phyloP scores from a whole-genome alignment of 2,888 invertebrate species.

The Frankliniella intonsa region DNA sequence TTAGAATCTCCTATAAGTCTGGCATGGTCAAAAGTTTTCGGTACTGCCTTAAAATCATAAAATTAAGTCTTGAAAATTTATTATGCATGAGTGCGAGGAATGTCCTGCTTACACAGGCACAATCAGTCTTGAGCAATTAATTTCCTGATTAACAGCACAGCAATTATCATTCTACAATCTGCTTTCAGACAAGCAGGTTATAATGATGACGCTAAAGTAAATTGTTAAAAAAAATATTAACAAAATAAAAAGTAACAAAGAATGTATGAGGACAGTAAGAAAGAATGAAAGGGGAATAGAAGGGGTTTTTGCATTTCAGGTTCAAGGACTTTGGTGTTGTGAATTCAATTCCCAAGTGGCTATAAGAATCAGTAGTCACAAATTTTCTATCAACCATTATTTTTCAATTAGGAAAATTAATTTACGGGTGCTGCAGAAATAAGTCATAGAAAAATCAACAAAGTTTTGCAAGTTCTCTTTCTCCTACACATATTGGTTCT shows the following conservation, averaged over 20 bases:
- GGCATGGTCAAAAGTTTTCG: conserved; percentile 9
- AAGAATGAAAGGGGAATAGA: no score
- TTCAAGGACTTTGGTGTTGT: no score
- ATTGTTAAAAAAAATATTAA: neutral
- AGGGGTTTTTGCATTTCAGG: no score
- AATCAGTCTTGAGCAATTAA: conserved; percentile 23
- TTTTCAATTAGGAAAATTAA: no score
- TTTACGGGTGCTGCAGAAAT: no score
- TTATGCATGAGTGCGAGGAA: conserved; percentile 24
- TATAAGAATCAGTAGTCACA: no score
- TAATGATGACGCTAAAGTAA: neutral
- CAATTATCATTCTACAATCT: neutral
- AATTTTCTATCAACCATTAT: no score
- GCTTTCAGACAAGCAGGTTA: neutral
- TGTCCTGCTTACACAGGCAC: conserved; percentile 14
- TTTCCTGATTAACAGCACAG: neutral
- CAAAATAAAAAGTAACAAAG: neutral
- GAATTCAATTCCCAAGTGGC: no score
- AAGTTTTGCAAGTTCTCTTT: no score
- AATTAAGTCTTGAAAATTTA: conserved; percentile 25
- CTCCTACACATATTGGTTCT: no score
- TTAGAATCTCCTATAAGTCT: conserved; percentile 23
- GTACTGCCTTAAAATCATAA: conserved; percentile 23
- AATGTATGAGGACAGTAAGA: neutral
- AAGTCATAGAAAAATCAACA: no score